Evolutionary conservation across 2,113 vertebrate species (phyloP), one percentile per base, ranked within the genome.

Genomic region (Pituophis catenifer): DNA sequence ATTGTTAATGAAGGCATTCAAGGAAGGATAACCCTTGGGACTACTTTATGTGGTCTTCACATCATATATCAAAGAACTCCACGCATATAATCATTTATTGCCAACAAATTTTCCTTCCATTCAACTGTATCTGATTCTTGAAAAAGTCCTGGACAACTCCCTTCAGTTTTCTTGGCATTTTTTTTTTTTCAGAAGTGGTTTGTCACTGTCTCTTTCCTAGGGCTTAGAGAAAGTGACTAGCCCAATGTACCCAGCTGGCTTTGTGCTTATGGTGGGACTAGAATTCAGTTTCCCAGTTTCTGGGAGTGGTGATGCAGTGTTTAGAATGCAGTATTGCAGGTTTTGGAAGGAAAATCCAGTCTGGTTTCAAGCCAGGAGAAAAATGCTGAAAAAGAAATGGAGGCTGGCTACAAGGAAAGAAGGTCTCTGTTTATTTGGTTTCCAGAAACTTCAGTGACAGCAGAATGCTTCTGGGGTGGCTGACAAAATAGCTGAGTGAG

Each of bases 1-100:
- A 96, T 95, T 96, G 93, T 90, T 97, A 96, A 96, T 96, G 97
- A 94, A 96, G 96, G 91, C 94, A 96, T 95, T 96, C 94, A 94
- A 94, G 81, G 91, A 89, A 93, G 94, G 81, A 93, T 94, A 95
- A 94, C 91, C 29, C 93, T 96, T 94, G 88, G 92, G 91, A 94
- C 93, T 97, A 94, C 94, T 94, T 95, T 96, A 95, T 95, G 91
- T 1, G 24, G 91, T 90, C 95, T 70, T 97, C 92, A 95, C 94
- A 96, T 91, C 85, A 90, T 62, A 93, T 53, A 94, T 86, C 0
- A 1, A 94, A 87, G 89, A 93, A 57, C 55, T 91, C 92, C 75
- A 48, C 12, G 19, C 94, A 88, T 92, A 94, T 52, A 96, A 91
- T 57, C 89, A 65, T n/a, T 59, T 97, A 94, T 94, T 95, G 94